Evolutionary conservation across 2,888 invertebrate genomes (phyloP).

Genomic region (Drosophila dives): DNA sequence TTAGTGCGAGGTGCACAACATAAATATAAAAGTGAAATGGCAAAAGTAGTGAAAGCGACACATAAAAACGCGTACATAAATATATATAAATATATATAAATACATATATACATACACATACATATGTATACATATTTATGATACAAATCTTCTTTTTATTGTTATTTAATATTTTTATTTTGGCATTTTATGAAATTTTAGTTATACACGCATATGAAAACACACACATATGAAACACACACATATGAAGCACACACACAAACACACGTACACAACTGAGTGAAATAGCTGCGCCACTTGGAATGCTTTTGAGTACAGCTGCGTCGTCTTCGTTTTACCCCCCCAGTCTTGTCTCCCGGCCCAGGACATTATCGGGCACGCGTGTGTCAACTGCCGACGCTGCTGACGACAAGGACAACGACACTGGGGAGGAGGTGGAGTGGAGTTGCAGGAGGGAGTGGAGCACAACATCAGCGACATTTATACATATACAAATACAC

Average conservation of each 20-base stretch:
- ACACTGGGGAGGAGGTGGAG: neutral
- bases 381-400: conserved; percentile 73
- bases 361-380: conserved; percentile 71
- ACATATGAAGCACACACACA: conserved; percentile 6
- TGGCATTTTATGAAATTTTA: conserved; percentile 71
- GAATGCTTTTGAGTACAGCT: conserved; percentile 49
- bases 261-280: conserved; percentile 5
- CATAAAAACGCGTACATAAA: conserved; percentile 71
- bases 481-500: conserved; percentile 18
- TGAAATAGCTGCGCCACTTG: conserved; percentile 39
- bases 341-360: conserved; percentile 11
- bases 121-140: neutral
- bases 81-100: neutral
- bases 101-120: neutral
- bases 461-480: conserved; percentile 20
- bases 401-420: conserved; percentile 23
- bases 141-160: conserved; percentile 65
- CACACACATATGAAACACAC: conserved; percentile 6
- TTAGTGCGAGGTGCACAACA: conserved; percentile 49
- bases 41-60: conserved; percentile 52
- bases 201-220: conserved; percentile 50
- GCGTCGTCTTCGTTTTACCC: conserved; percentile 35
- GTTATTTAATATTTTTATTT: conserved; percentile 71
- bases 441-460: too few relatives aligned
- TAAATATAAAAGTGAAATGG: conserved; percentile 67